Base-by-base conservation (phyloP, 2,888 invertebrate genomes). In the Polyommatus icarus region DNA sequence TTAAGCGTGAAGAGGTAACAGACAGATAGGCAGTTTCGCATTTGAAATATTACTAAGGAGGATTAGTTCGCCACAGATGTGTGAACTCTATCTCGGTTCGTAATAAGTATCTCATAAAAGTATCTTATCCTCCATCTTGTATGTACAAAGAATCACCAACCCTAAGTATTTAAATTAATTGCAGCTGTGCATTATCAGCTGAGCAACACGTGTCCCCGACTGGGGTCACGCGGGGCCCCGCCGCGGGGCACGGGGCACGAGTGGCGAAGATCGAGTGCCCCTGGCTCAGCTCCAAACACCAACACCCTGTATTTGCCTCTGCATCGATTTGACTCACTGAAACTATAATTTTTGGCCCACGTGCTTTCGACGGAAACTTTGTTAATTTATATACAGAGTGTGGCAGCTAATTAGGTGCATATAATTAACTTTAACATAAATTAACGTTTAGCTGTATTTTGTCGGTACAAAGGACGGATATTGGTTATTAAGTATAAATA, bases 251-350 rank as follows among this genome's bases (percentile, higher is more conserved):
- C 78, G 67, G 67, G 67, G 67, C 18, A 67, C 80, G 82, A 81
- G 82, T 80, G 80, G 80, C 79, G 78, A 78, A 87, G 88, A 89
- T 89, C 87, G 87, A 87, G 86, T 84, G 84, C 83, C 87, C 84
- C 87, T 92, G 92, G 92, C 92, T 85, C 78, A 83, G 80, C 84
- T 91, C 91, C 92, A 92, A 90, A 86, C 85, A 84, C 84, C 85
- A 84, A 81, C 84, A 83, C 82, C 83, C 84, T 84, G 82, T 82
- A 87, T 88, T 88, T 88, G 87, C 87, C 85, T 85, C 83, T 87
- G 86, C 89, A 91, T 92, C 88, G 92, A 92, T 91, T 91, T 88
- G 86, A 89, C 87, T 91, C 86, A 88, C 86, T 88, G 85, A 87
- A 88, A 87, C 86, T 89, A 80, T 81, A 81, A 81, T 81, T 81